Conservation (phyloP, 2,113 vertebrate genomes). For the Rhea pennata region DNA sequence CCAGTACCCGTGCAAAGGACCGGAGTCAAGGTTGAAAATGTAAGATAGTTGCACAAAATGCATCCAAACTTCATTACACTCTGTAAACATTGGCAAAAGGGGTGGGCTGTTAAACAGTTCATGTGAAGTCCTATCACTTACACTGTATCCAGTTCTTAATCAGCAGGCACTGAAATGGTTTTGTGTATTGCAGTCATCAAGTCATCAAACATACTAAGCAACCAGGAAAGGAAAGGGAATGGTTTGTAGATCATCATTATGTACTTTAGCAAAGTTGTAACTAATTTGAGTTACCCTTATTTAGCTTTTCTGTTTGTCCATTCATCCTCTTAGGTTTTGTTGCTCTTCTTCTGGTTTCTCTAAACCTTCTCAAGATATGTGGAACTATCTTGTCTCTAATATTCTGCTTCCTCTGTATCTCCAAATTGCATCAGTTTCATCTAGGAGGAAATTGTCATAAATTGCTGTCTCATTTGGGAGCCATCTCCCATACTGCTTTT, state of each 20-base stretch:
- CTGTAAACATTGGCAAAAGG: not conserved
- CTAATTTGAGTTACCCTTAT: not conserved
- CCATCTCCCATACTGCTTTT: not conserved
- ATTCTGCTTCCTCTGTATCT: no score
- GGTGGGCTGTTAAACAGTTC: not conserved
- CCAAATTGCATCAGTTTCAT: not conserved
- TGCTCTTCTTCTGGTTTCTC: not conserved
- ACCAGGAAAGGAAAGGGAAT: not conserved
- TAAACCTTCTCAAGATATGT: not conserved
- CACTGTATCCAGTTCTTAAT: not conserved
- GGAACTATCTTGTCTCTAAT: not conserved
- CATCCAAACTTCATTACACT: not conserved
- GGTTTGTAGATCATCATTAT: not conserved
- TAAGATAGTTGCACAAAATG: not conserved
- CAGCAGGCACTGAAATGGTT: not conserved
- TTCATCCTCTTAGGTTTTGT: not conserved
- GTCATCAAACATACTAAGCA: not conserved
- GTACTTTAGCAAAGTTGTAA: not conserved
- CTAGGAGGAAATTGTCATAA: not conserved
- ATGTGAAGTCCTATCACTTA: not conserved
- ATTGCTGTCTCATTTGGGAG: not conserved
- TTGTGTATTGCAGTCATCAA: not conserved
- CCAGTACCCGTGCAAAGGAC: conserved; percentile 67
- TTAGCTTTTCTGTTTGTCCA: not conserved
- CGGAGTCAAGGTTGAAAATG: not conserved